Evolutionary conservation across 92 coral and sea anemone species (phyloP).

Genomic region (Actinostola sp.): DNA sequence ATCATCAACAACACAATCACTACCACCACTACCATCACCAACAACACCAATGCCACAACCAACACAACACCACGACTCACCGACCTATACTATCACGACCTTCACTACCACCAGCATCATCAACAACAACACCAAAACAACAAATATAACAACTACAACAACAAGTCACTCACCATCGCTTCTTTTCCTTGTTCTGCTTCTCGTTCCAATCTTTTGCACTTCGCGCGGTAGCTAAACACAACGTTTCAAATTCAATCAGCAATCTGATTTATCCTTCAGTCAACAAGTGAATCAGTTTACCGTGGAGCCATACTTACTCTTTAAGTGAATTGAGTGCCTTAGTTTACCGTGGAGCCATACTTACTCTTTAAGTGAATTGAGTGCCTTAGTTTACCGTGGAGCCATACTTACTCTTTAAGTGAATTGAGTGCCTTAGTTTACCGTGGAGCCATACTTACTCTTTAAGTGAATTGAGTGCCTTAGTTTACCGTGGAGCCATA

Average conservation of each 20-base stretch:
- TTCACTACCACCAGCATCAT: slow-evolving; percentile 2
- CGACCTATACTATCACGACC: no score
- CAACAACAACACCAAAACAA: background rate
- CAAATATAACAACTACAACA: no score
- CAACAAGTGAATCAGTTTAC: background rate
- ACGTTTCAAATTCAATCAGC: background rate
- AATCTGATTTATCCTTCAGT: no score
- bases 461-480: slow-evolving; percentile 88
- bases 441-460: slow-evolving; percentile 83
- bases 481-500: no score
- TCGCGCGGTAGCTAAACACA: slow-evolving; percentile 65
- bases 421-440: slow-evolving; percentile 83
- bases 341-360: no score
- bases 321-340: slow-evolving; percentile 87
- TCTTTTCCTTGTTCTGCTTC: slow-evolving; percentile 87
- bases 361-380: slow-evolving; percentile 92
- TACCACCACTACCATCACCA: no score
- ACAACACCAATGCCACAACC: no score
- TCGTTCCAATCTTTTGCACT: slow-evolving; percentile 83
- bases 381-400: slow-evolving; percentile 83
- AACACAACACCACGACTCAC: no score
- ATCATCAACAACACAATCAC: no score
- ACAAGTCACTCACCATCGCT: slow-evolving; percentile 67
- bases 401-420: slow-evolving; percentile 85
- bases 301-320: slow-evolving; percentile 58